Conservation (phyloP, 2,113 vertebrate species). For the Kryptolebias marmoratus region DNA sequence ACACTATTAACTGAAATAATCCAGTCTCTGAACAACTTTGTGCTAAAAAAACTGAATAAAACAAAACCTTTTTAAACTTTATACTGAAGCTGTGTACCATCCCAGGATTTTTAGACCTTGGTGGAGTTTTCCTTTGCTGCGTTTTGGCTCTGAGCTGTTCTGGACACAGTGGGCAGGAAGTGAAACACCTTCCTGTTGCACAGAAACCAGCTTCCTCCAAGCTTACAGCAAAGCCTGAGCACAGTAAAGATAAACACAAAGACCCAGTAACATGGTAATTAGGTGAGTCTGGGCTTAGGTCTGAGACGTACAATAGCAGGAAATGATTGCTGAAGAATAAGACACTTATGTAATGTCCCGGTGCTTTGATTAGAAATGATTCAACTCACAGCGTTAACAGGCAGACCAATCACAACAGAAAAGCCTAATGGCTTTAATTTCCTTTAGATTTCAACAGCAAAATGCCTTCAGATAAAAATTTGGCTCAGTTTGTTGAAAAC, state of each 20-base stretch:
- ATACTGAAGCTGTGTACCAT: neutral
- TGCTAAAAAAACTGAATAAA: neutral
- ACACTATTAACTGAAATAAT: too few species aligned
- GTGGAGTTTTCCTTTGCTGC: conserved; percentile 45
- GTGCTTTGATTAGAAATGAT: neutral
- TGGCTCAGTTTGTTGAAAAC: neutral
- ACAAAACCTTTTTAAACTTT: neutral
- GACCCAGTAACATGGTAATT: neutral
- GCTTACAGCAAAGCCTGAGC: neutral
- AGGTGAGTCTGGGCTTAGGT: neutral
- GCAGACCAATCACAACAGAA: conserved; percentile 6
- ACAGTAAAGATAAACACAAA: conserved; percentile 20
- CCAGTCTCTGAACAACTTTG: too few species aligned
- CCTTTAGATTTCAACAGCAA: conserved; percentile 3
- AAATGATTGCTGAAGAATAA: conserved; percentile 35
- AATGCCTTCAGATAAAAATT: conserved; percentile 5
- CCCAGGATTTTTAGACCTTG: conserved; percentile 1
- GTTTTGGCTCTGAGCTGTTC: conserved; percentile 24
- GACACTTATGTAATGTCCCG: conserved; percentile 9
- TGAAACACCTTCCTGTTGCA: conserved; percentile 71
- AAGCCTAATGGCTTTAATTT: conserved; percentile 17
- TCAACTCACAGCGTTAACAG: neutral
- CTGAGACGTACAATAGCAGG: conserved; percentile 16
- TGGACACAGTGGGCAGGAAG: conserved; percentile 66
- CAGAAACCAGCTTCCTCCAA: conserved; percentile 56